A percentile compares a stretch with the other conserved stretches of the same genome.
phyloP scores from a whole-genome alignment of 2,888 invertebrate species.

The Criorhina ranunculi region DNA sequence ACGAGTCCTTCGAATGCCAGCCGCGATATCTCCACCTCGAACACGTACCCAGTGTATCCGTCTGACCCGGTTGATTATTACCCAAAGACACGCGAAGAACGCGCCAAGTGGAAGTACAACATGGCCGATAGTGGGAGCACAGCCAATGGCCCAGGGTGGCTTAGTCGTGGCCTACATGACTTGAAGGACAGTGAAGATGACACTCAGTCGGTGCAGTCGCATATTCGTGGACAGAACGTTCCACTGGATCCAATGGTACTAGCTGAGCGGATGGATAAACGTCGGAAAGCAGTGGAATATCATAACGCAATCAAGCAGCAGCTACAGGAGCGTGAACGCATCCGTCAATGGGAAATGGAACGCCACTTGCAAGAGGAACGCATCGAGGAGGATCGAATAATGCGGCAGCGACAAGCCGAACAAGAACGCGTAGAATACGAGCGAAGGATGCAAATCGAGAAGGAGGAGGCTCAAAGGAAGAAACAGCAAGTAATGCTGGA shows the following conservation, averaged over 20 bases:
- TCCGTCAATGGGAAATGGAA: conserved; percentile 91
- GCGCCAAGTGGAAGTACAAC: conserved; percentile 88
- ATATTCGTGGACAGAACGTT: conserved; percentile 93
- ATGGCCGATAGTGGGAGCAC: conserved; percentile 81
- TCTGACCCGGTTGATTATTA: conserved; percentile 81
- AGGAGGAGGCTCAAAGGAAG: conserved; percentile 89
- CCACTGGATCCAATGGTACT: conserved; percentile 92
- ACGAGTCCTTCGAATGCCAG: conserved; percentile 80
- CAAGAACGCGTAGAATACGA: conserved; percentile 90
- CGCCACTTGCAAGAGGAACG: conserved; percentile 90
- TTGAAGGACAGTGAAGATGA: conserved; percentile 85
- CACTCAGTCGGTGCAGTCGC: conserved; percentile 84
- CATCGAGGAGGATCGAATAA: conserved; percentile 91
- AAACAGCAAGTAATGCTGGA: conserved; percentile 91
- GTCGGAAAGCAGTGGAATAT: conserved; percentile 93
- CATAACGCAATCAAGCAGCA: conserved; percentile 94
- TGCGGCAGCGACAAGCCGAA: conserved; percentile 90
- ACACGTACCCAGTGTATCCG: conserved; percentile 83
- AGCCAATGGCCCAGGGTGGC: conserved; percentile 85
- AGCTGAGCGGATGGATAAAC: conserved; percentile 92
- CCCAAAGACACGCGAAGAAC: conserved; percentile 85
- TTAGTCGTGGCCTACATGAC: conserved; percentile 85
- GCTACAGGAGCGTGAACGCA: conserved; percentile 92
- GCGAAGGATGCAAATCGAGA: conserved; percentile 87
- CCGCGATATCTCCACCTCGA: conserved; percentile 84